Base-by-base conservation (phyloP, 2,113 vertebrate genomes). In the Clarias batrachus region DNA sequence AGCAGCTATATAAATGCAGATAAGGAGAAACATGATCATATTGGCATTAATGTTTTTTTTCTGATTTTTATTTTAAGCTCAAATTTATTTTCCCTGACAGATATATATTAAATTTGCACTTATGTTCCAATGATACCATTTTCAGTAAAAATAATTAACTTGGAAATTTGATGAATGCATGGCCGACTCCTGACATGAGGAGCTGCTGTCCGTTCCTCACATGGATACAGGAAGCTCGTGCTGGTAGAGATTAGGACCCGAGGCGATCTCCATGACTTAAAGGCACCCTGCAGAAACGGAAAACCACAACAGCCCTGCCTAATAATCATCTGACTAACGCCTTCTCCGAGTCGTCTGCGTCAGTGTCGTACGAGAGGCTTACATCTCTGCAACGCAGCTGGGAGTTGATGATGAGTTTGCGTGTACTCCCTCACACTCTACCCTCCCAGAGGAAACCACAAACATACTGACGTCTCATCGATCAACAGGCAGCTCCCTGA, bases 161-260 rank as follows among this genome's bases (percentile, higher is more conserved):
- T 11, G n/a, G n/a, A 13, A 33, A 14, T 2, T 33, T 63, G 10
- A 52, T 4, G 5, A 9, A 33, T 8, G 52, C 54, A 79, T 62
- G 78, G 78, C 33, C 76, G 33, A n/a, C 66, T 54, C 70, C 82
- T 82, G 87, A 85, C 56, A 88, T 54, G 60, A 82, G 82, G 19
- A 73, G 71, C 65, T 59, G 77, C 33, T 33, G 59, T 81, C 54
- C 57, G 71, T 81, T 74, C 37, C 68, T 88, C 73, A 82, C 25
- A 57, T 48, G 21, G 37, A 73, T 19, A 33, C 79, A 77, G 82
- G 84, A 91, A 89, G 70, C 74, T 85, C 65, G 84, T 87, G 81
- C 85, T 87, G 87, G 66, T 89, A 71, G 85, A 89, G 90, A 91
- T 88, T 88, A 89, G 68, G 73, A 85, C n/a, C 25, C 52, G 71